These are phyloP conservation scores for Phycodurus eques DNA, from an alignment of 2,113 vertebrate species.

Conservation along the genomic window DNA sequence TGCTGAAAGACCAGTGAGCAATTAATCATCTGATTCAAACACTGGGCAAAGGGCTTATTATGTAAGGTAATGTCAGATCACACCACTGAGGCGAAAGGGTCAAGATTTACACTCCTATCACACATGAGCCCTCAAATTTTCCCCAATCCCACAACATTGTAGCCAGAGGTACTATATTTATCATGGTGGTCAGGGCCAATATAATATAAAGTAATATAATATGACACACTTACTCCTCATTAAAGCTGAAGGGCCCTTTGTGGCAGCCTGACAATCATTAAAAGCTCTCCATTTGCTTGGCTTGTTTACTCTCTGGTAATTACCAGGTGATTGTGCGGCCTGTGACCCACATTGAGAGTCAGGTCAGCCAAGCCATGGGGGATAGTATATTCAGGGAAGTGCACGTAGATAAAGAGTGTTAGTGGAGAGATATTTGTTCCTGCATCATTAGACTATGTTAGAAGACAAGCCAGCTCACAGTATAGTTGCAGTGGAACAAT, in stretches of 20 bases:
- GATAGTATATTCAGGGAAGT: slow-evolving; percentile 69
- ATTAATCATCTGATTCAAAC: slow-evolving; percentile 66
- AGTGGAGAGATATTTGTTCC: slow-evolving; percentile 64
- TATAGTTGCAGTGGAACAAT: slow-evolving; percentile 58
- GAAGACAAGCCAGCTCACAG: slow-evolving; percentile 65
- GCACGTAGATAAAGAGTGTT: slow-evolving; percentile 67
- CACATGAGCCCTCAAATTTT: slow-evolving; percentile 44
- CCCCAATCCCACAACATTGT: slow-evolving; percentile 57
- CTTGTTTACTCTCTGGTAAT: slow-evolving; percentile 77
- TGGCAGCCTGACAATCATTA: slow-evolving; percentile 77
- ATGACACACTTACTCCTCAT: slow-evolving; percentile 79
- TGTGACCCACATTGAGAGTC: slow-evolving; percentile 73
- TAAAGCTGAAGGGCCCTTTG: slow-evolving; percentile 78
- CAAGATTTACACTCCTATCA: slow-evolving; percentile 63
- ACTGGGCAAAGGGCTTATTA: slow-evolving; percentile 67
- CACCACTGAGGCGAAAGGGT: slow-evolving; percentile 44
- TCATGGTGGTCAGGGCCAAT: slow-evolving; percentile 55
- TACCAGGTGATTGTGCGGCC: slow-evolving; percentile 73
- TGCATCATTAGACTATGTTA: slow-evolving; percentile 72
- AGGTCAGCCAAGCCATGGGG: slow-evolving; percentile 65
- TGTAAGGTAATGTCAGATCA: slow-evolving; percentile 63
- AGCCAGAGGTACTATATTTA: slow-evolving; percentile 72
- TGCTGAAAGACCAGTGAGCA: slow-evolving; percentile 58
- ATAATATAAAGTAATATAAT: slow-evolving; percentile 70
- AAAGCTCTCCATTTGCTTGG: slow-evolving; percentile 69